Percentiles rank a stretch among this genome's conserved stretches.
phyloP scores from a whole-genome alignment of 2,113 vertebrate species.

The Pandion haliaetus region DNA sequence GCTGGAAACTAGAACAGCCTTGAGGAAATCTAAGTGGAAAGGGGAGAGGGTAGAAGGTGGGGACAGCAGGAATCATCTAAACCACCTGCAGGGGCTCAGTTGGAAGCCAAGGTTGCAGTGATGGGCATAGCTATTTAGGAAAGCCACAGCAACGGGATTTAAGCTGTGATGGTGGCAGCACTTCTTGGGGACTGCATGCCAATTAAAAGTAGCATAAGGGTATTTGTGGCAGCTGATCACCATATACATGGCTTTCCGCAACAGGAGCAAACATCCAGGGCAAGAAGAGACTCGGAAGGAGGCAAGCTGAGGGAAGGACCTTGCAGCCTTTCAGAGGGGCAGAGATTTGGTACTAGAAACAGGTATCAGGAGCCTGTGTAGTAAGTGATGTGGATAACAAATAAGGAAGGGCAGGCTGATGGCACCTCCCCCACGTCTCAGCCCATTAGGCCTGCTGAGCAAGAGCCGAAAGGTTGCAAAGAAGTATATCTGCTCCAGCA shows the following conservation, averaged over 20 bases:
- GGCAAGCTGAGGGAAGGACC: not conserved
- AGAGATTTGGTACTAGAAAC: not conserved
- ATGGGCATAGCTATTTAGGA: not conserved
- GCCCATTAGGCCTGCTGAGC: not conserved
- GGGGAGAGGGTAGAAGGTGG: not conserved
- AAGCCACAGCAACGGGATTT: not conserved
- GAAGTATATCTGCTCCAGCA: not conserved
- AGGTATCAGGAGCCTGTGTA: not conserved
- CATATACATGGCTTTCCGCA: accelerated
- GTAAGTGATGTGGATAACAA: not conserved
- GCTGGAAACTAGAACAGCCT: not conserved
- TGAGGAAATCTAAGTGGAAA: not conserved
- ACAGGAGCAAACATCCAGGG: not conserved
- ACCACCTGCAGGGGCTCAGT: not conserved
- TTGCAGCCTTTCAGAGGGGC: not conserved
- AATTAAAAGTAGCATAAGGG: not conserved
- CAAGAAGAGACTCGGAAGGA: not conserved
- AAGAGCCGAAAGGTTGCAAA: not conserved
- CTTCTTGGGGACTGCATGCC: not conserved
- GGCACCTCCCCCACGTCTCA: not conserved
- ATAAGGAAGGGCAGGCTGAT: not conserved
- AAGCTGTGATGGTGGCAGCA: not conserved
- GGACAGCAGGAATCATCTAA: not conserved
- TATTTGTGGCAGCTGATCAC: not conserved
- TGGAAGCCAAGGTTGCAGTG: not conserved